phyloP scores from a whole-genome alignment of 2,797 vertebrate genomes.

The Podarcis siculus region DNA sequence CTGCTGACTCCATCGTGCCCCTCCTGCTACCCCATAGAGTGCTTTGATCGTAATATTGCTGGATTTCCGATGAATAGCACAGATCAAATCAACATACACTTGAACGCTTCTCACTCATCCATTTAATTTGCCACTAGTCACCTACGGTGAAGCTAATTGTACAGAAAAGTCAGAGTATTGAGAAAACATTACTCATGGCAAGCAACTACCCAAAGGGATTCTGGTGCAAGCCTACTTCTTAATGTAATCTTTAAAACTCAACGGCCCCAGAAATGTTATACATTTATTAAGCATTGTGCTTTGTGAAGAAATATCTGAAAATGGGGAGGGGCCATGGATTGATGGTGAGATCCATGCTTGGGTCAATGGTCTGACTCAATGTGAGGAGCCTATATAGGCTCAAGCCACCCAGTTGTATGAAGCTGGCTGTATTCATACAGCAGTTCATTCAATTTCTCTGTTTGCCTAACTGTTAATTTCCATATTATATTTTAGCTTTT shows the following conservation, averaged over 20 bases:
- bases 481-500: no score
- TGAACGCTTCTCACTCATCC: slow-evolving; percentile 64
- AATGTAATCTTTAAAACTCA: slow-evolving; percentile 66
- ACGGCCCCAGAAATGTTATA: slow-evolving; percentile 68
- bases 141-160: slow-evolving; percentile 72
- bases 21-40: slow-evolving; percentile 44
- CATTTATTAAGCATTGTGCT: slow-evolving; percentile 61
- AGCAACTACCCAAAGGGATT: slow-evolving; percentile 71
- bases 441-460: no score
- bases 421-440: no score
- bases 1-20: not conserved
- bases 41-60: slow-evolving; percentile 61
- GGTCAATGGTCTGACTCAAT: not conserved
- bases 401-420: no score
- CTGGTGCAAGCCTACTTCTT: slow-evolving; percentile 68
- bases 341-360: not conserved
- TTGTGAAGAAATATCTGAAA: slow-evolving; percentile 35
- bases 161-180: slow-evolving; percentile 72
- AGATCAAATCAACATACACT: slow-evolving; percentile 59
- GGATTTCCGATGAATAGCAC: slow-evolving; percentile 69
- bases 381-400: no score
- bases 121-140: slow-evolving; percentile 73
- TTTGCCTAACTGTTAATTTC: no score
- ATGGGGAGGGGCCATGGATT: not conserved
- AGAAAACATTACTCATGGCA: slow-evolving; percentile 72